A percentile compares a stretch with the other conserved stretches of the same genome.
Conservation (phyloP, 2,888 invertebrate genomes). For the Oscheius sp. region DNA sequence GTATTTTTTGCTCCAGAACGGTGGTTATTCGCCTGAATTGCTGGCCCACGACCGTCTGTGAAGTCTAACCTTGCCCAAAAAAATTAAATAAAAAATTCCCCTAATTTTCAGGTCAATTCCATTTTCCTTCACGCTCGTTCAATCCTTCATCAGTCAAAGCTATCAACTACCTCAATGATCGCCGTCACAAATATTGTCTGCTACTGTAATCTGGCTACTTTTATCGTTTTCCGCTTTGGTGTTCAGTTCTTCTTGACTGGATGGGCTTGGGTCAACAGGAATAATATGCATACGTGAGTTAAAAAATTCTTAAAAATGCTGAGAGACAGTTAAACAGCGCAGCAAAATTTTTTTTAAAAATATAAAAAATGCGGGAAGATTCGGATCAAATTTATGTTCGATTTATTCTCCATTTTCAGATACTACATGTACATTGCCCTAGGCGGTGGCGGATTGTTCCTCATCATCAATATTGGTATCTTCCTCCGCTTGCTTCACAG, state of each 20-base stretch:
- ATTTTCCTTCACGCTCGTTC: conserved; percentile 55
- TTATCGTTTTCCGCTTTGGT: conserved; percentile 56
- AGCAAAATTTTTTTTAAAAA: neutral
- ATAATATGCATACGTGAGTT: conserved; percentile 52
- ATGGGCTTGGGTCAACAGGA: conserved; percentile 54
- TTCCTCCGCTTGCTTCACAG: conserved; percentile 54
- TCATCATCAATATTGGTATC: conserved; percentile 52
- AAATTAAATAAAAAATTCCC: too few species aligned
- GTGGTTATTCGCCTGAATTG: too few species aligned
- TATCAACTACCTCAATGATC: conserved; percentile 52
- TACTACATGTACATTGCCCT: conserved; percentile 50
- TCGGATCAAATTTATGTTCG: too few species aligned
- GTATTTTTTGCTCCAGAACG: too few species aligned
- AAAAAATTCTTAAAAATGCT: too few species aligned
- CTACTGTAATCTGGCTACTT: conserved; percentile 46
- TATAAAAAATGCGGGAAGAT: too few species aligned
- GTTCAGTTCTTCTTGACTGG: conserved; percentile 52
- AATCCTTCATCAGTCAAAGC: conserved; percentile 50
- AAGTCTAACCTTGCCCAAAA: too few species aligned
- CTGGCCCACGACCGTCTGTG: too few species aligned
- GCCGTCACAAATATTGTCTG: conserved; percentile 47
- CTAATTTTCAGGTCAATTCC: conserved; percentile 50
- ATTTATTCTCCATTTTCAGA: conserved; percentile 36
- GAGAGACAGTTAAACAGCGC: too few species aligned
- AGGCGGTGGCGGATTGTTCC: conserved; percentile 48